Evolutionary conservation across 2,113 vertebrate species (phyloP).

Genomic region (Hippocampus guttulatus): DNA sequence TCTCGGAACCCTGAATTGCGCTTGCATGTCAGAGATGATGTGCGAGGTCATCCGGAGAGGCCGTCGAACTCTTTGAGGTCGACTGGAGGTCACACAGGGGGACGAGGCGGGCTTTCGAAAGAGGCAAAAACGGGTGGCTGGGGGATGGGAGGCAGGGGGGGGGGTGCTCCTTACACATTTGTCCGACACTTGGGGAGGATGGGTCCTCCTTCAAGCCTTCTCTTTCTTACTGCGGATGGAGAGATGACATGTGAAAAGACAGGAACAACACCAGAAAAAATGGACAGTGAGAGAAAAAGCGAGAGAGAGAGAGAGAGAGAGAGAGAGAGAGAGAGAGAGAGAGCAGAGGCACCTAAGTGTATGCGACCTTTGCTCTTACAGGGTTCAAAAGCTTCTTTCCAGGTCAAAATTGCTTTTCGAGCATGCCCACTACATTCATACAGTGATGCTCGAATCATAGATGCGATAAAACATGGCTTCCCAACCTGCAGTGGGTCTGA

Average conservation of each 20-base stretch:
- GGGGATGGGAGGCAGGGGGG: neutral
- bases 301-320: neutral
- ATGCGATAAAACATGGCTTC: neutral
- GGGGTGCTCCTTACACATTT: slow-evolving; percentile 76
- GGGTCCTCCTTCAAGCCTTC: slow-evolving; percentile 89
- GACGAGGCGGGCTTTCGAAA: slow-evolving; percentile 14
- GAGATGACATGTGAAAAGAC: neutral
- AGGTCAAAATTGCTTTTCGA: neutral
- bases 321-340: neutral
- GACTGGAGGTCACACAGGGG: slow-evolving; percentile 23
- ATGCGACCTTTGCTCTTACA: neutral
- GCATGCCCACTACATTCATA: neutral
- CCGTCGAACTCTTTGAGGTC: slow-evolving; percentile 26
- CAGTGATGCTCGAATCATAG: neutral
- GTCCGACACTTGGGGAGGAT: slow-evolving; percentile 96
- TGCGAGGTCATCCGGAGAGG: slow-evolving; percentile 9
- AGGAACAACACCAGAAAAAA: slow-evolving; percentile 2
- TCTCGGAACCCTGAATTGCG: slow-evolving; percentile 13
- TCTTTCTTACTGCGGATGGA: slow-evolving; percentile 85
- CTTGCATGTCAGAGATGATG: slow-evolving; percentile 5
- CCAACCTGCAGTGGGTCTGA: neutral
- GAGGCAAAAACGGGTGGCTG: neutral
- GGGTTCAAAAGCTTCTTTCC: neutral
- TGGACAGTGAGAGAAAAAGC: neutral
- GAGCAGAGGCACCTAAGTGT: neutral